phyloP scores from a whole-genome alignment of 2,113 vertebrate genomes.

The Sander vitreus region DNA sequence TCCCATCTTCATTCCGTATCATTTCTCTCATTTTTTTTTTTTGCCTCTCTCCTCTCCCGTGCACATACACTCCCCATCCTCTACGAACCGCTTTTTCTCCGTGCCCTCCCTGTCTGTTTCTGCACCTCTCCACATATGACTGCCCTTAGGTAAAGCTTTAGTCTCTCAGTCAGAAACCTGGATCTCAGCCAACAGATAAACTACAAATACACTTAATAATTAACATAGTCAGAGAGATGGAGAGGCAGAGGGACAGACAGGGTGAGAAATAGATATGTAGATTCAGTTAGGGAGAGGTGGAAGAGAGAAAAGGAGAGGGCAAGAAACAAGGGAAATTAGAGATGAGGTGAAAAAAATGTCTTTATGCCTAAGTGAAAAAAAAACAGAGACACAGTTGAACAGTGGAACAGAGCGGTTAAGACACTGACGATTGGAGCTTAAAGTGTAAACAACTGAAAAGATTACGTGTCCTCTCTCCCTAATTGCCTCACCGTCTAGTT shows the following conservation, averaged over 20 bases:
- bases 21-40: slow-evolving; percentile 48
- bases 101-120: slow-evolving; percentile 8
- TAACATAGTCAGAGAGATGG: slow-evolving; percentile 38
- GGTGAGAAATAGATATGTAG: slow-evolving; percentile 11
- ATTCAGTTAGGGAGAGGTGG: not conserved
- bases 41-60: slow-evolving; percentile 26
- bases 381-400: not conserved
- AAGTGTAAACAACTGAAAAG: slow-evolving; percentile 50
- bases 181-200: slow-evolving; percentile 69
- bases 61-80: slow-evolving; percentile 21
- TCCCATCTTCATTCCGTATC: slow-evolving; percentile 65
- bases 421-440: slow-evolving; percentile 42
- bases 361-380: not conserved
- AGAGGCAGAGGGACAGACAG: slow-evolving; percentile 12
- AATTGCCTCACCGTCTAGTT: slow-evolving; percentile 40
- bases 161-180: slow-evolving; percentile 60
- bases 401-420: slow-evolving; percentile 37
- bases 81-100: not conserved
- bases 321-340: not conserved
- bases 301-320: not conserved
- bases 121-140: slow-evolving; percentile 31
- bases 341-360: slow-evolving; percentile 28
- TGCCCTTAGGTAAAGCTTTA: slow-evolving; percentile 56
- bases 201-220: slow-evolving; percentile 64
- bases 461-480: slow-evolving; percentile 33